Evolutionary conservation across 2,113 vertebrate species (phyloP).

Genomic region (Urocynchramus pylzowi): DNA sequence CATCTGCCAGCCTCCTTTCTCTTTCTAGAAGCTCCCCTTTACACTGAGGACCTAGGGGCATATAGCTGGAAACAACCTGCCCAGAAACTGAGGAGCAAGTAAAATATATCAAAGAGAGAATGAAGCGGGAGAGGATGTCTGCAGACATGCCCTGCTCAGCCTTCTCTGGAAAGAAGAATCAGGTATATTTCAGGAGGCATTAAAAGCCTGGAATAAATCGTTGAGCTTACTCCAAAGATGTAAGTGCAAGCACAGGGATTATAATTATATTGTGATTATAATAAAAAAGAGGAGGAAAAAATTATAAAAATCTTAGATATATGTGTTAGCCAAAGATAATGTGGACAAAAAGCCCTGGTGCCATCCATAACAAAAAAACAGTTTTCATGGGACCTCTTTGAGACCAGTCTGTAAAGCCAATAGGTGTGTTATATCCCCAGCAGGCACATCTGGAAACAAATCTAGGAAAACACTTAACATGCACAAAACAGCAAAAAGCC

Average conservation of each 20-base stretch:
- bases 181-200: neutral
- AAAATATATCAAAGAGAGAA: neutral
- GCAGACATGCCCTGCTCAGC: neutral
- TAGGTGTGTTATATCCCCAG: neutral
- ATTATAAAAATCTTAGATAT: neutral
- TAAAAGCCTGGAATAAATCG: neutral
- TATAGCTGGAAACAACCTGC: neutral
- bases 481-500: neutral
- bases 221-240: neutral
- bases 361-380: neutral
- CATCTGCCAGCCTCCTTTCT: neutral
- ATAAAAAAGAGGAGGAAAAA: neutral
- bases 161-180: neutral
- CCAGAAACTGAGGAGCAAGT: neutral
- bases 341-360: accelerated
- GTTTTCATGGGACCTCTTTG: neutral
- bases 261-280: neutral
- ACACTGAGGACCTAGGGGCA: neutral
- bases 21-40: neutral
- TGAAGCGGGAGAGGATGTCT: neutral
- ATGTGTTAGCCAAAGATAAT: neutral
- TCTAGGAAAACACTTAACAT: neutral
- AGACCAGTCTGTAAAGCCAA: neutral
- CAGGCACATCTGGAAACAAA: neutral
- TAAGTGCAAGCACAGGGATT: neutral